Conservation (phyloP, 2,113 vertebrate genomes). For the Brachirus orientalis region DNA sequence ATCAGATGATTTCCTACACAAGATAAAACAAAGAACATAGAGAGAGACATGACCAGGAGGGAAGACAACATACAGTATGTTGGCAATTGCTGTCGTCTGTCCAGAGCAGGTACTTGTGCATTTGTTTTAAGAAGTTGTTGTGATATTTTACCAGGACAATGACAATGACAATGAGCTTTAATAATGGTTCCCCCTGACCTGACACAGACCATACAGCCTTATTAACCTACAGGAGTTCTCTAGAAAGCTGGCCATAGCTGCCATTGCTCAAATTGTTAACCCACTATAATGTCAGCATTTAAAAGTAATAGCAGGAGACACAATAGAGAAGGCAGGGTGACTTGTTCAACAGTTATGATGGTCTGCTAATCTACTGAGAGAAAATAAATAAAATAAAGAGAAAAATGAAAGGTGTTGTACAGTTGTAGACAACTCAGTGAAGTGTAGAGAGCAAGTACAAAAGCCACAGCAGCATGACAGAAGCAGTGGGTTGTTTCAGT, state of each 20-base stretch:
- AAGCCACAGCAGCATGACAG: slow-evolving; percentile 2
- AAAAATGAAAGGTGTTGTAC: not conserved
- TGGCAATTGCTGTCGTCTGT: slow-evolving; percentile 7
- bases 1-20: slow-evolving; percentile 6
- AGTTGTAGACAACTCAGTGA: not conserved
- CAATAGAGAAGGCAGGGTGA: not conserved
- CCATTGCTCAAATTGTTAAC: not conserved
- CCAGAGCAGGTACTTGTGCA: not conserved
- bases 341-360: not conserved
- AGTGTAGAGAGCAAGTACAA: not conserved
- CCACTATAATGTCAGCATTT: too few relatives aligned
- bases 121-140: not conserved
- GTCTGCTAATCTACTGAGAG: not conserved
- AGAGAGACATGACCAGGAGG: not conserved
- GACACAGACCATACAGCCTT: too few relatives aligned
- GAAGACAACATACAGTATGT: too few relatives aligned
- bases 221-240: too few relatives aligned
- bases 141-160: slow-evolving; percentile 11
- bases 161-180: too few relatives aligned
- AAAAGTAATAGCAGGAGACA: not conserved
- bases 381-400: too few relatives aligned
- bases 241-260: not conserved
- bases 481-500: slow-evolving; percentile 8
- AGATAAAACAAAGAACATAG: not conserved
- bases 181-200: too few relatives aligned